Conservation (phyloP, 1,140 invertebrate genomes). For the Chironomus tepperi region DNA sequence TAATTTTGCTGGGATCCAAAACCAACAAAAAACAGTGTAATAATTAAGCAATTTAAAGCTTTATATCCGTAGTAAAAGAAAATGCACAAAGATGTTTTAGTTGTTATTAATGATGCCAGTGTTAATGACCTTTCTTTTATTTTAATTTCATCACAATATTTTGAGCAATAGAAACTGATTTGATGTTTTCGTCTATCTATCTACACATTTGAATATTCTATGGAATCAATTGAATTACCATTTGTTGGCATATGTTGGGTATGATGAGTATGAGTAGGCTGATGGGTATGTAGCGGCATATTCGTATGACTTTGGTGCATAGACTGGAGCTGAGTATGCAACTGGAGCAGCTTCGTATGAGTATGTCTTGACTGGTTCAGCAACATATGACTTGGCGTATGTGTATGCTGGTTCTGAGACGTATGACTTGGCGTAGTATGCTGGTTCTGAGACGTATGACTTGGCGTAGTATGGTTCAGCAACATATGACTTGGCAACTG, state of each 20-base stretch:
- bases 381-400: slow-evolving; percentile 26
- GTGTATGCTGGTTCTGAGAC: slow-evolving; percentile 18
- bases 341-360: not conserved
- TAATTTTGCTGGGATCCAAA: no score
- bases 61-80: no score
- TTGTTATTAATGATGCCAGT: no score
- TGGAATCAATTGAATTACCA: not conserved
- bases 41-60: no score
- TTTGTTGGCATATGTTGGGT: not conserved
- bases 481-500: slow-evolving; percentile 27
- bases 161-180: no score
- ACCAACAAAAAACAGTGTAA: no score
- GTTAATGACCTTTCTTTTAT: no score
- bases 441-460: slow-evolving; percentile 26
- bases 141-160: no score
- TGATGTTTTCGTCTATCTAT: no score
- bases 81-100: no score
- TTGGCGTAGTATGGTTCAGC: slow-evolving; percentile 26
- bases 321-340: no score
- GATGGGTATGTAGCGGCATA: slow-evolving; percentile 31
- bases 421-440: slow-evolving; percentile 27
- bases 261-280: not conserved
- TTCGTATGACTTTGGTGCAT: not conserved
- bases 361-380: slow-evolving; percentile 28
- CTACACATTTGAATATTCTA: no score